phyloP scores from a whole-genome alignment of 2,797 vertebrate species.

The Typhlichthys eigenmanni region DNA sequence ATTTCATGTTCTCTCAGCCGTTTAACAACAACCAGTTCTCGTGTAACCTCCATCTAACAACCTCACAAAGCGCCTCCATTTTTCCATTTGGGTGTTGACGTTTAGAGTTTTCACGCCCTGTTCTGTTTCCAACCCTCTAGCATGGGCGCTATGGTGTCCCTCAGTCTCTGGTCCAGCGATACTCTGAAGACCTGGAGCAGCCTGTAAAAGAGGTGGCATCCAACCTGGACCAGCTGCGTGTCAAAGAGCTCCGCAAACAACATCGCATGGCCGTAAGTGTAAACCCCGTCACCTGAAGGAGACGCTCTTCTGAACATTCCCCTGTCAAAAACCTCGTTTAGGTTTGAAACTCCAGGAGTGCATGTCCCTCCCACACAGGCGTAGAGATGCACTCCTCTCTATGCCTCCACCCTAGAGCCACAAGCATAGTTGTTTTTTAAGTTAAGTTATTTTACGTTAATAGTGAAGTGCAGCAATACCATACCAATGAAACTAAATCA shows the following conservation, averaged over 20 bases:
- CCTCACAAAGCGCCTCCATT: not conserved
- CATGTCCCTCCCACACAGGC: no score
- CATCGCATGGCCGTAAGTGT: constrained; percentile 97
- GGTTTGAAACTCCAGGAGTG: not conserved
- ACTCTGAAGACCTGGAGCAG: constrained; percentile 90
- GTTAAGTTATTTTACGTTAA: no score
- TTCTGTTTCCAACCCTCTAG: constrained; percentile 64
- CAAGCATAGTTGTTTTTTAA: no score
- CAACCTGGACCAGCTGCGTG: constrained; percentile 90
- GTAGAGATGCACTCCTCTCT: no score
- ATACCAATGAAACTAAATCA: not conserved
- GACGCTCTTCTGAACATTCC: not conserved
- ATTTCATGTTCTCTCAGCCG: constrained; percentile 10
- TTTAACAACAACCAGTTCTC: constrained; percentile 4
- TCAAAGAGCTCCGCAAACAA: constrained; percentile 91
- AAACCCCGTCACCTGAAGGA: not conserved
- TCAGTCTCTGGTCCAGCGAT: constrained; percentile 89
- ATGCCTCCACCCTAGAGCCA: no score
- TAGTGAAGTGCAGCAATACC: no score
- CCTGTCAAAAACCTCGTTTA: not conserved
- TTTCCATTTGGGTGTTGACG: not conserved
- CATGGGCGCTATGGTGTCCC: constrained; percentile 96
- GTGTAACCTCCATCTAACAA: not conserved
- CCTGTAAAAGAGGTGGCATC: constrained; percentile 86
- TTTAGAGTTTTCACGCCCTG: not conserved